phyloP scores from a whole-genome alignment of 1,140 invertebrate species.

The Pseudachorutes palmiensis region DNA sequence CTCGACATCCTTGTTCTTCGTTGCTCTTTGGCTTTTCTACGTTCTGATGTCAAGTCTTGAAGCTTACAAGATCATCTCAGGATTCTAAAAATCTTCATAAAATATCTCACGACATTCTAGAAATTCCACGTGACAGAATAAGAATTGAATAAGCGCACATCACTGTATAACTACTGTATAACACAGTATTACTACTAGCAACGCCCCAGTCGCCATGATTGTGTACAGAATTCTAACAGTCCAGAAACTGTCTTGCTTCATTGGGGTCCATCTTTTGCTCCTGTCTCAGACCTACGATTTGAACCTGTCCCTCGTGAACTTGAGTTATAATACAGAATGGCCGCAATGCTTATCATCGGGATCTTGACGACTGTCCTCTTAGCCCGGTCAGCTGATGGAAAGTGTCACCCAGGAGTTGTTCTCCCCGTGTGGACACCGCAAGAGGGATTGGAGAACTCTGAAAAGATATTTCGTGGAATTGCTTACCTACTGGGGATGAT shows the following conservation, averaged over 20 bases:
- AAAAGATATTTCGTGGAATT: neutral
- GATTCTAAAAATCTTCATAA: constrained; percentile 49
- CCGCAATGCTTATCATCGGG: neutral
- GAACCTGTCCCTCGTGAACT: too few species aligned
- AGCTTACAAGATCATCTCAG: constrained; percentile 76
- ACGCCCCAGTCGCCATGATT: too few species aligned
- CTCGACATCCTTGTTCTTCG: constrained; percentile 65
- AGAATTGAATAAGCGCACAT: too few species aligned
- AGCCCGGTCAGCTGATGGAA: neutral
- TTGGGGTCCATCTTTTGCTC: too few species aligned
- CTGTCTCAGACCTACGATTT: too few species aligned
- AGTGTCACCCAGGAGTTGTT: neutral
- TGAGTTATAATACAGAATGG: neutral
- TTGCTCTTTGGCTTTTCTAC: constrained; percentile 84
- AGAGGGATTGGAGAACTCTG: neutral
- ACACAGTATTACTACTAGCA: too few species aligned
- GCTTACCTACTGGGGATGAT: constrained; percentile 51
- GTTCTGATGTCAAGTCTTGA: constrained; percentile 83
- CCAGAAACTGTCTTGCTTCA: too few species aligned
- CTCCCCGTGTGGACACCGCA: neutral
- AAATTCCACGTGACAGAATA: too few species aligned
- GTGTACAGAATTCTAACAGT: too few species aligned
- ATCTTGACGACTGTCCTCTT: neutral
- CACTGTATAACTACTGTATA: too few species aligned
- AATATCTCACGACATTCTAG: too few species aligned